These are phyloP conservation scores for Macrochelys suwanniensis DNA, from an alignment of 2,797 vertebrate species.

Conservation along the genomic window DNA sequence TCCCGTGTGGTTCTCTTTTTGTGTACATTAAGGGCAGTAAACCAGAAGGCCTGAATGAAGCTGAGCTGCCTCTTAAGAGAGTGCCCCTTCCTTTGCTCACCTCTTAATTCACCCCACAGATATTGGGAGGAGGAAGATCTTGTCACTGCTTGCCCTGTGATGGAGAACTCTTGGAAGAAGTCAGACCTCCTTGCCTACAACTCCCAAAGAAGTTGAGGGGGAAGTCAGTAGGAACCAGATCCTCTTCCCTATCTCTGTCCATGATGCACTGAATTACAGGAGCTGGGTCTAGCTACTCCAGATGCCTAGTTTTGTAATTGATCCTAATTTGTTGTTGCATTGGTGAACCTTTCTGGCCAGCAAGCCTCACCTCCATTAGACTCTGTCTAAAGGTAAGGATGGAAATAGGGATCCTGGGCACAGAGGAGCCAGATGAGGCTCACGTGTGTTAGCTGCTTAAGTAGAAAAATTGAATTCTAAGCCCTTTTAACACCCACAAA, in stretches of 20 bases:
- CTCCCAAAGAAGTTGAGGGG: neutral
- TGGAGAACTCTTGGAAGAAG: neutral
- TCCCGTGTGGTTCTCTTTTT: neutral
- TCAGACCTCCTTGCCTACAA: neutral
- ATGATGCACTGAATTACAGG: neutral
- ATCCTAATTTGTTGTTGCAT: too few species aligned
- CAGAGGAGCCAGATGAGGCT: too few species aligned
- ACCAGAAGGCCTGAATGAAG: neutral
- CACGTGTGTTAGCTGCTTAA: too few species aligned
- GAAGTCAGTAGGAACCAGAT: rapidly evolving
- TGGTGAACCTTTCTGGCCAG: too few species aligned
- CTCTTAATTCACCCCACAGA: neutral
- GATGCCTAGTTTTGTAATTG: rapidly evolving
- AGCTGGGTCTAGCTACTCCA: neutral
- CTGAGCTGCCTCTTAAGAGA: neutral
- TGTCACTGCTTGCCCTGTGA: neutral
- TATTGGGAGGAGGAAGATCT: neutral
- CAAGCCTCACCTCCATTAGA: too few species aligned
- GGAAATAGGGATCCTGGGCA: too few species aligned
- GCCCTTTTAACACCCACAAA: too few species aligned
- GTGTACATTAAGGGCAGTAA: neutral
- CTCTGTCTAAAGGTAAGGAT: too few species aligned
- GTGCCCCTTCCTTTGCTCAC: neutral
- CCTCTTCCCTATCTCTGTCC: rapidly evolving
- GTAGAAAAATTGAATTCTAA: too few species aligned